Base-by-base conservation (phyloP, 2,888 invertebrate species). In the Carpatolechia fugitivella region DNA sequence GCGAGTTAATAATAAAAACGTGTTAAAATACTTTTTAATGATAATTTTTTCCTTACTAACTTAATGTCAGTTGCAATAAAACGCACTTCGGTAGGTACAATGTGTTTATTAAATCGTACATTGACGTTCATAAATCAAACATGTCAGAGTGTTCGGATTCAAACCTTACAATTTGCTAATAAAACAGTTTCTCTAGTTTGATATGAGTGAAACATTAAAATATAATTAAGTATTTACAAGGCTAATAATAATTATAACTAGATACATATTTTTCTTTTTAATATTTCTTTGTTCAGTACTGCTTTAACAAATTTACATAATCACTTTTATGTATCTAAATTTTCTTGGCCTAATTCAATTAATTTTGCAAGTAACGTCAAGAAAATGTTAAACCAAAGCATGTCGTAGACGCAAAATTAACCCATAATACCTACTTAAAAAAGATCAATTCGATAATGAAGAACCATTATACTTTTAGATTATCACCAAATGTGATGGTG, bases 41-140 rank as follows among this genome's bases (percentile, higher is more conserved):
- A n/a, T n/a, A n/a, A n/a, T n/a, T n/a, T n/a, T n/a, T n/a, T n/a
- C n/a, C n/a, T n/a, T n/a, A n/a, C n/a, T n/a, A n/a, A n/a, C n/a
- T n/a, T n/a, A n/a, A n/a, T n/a, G n/a, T n/a, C n/a, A n/a, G n/a
- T n/a, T n/a, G n/a, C n/a, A 44, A 44, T 53, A 14, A 53, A 53
- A 53, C 53, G 16, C n/a, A 14, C 30, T 52, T 20, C 31, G 52
- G 52, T 46, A 51, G 73, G 77, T 84, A 85, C 77, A 83, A 79
- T 83, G 82, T 85, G 82, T 89, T 87, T 87, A 88, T 85, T 88
- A 76, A 85, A 84, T 82, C 82, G 81, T 85, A 87, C 85, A 83
- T 83, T 76, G 81, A 84, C 78, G 75, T 81, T 68, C 71, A 80
- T 82, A 88, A 88, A 88, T 78, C 72, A 88, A 87, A 85, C 75